These are phyloP conservation scores for Sapajus apella DNA, from an alignment of 2,113 vertebrate species.

Conservation along the genomic window DNA sequence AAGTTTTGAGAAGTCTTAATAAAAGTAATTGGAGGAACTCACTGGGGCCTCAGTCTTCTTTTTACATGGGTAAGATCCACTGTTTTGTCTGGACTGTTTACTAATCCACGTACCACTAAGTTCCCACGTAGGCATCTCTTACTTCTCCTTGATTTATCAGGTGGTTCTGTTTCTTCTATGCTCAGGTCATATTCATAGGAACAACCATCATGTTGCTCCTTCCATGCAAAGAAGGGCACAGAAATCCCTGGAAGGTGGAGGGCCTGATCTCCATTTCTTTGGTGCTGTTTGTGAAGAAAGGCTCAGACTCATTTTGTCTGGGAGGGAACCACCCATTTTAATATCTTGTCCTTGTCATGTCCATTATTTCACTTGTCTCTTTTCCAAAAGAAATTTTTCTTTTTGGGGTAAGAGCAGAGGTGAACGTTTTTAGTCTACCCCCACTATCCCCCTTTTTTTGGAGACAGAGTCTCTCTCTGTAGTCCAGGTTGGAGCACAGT, in stretches of 20 bases:
- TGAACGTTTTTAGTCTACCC: neutral
- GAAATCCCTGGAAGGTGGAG: neutral
- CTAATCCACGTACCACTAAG: neutral
- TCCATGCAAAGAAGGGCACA: neutral
- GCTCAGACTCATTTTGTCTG: neutral
- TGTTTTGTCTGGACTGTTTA: neutral
- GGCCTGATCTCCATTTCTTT: accelerated
- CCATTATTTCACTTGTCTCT: neutral
- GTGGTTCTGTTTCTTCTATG: neutral
- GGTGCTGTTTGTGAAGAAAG: neutral
- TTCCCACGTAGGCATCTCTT: neutral
- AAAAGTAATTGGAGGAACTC: neutral
- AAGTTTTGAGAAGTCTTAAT: neutral
- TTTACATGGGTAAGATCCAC: neutral
- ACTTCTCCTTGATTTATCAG: too few species aligned
- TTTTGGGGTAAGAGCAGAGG: neutral
- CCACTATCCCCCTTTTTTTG: too few species aligned
- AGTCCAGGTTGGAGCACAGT: too few species aligned
- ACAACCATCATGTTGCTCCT: neutral
- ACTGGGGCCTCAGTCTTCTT: neutral
- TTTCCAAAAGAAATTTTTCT: neutral
- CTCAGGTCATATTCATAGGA: neutral
- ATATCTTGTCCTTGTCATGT: neutral
- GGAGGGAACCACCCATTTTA: neutral
- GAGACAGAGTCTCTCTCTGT: too few species aligned